Evolutionary conservation across 1,140 invertebrate genomes (phyloP).

Genomic region (Andrena cerasifolii): DNA sequence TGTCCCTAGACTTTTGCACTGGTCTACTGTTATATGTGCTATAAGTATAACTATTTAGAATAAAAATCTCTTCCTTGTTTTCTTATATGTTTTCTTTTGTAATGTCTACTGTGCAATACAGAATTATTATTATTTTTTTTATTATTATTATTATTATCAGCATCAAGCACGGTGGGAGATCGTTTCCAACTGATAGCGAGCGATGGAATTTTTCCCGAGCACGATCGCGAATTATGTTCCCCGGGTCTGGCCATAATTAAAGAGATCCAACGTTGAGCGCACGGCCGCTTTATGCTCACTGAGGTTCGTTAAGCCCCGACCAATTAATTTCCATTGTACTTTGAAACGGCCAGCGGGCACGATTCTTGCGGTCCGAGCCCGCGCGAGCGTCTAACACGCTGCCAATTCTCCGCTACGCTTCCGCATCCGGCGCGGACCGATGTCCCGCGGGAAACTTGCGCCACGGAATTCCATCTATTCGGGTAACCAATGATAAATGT

Average conservation of each 20-base stretch:
- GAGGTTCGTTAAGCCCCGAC: slow-evolving; percentile 58
- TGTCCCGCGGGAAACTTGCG: background rate
- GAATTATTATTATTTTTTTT: too few species aligned
- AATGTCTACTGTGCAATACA: too few species aligned
- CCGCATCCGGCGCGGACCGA: background rate
- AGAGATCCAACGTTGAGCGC: slow-evolving; percentile 22
- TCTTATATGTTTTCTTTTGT: too few species aligned
- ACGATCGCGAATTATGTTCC: background rate
- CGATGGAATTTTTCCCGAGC: background rate
- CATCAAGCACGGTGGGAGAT: background rate
- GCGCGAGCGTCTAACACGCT: background rate
- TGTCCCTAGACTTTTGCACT: too few species aligned
- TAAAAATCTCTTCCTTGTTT: too few species aligned
- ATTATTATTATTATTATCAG: too few species aligned
- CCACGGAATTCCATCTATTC: too few species aligned
- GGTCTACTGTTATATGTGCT: too few species aligned
- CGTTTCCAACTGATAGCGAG: background rate
- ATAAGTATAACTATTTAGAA: too few species aligned
- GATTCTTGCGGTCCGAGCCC: slow-evolving; percentile 27
- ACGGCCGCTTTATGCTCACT: slow-evolving; percentile 35
- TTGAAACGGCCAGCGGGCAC: slow-evolving; percentile 40
- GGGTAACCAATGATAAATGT: background rate
- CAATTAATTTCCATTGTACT: slow-evolving; percentile 62
- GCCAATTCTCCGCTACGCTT: slow-evolving; percentile 25
- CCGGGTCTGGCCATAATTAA: slow-evolving; percentile 35